Evolutionary conservation across 92 coral and sea anemone genomes (phyloP).

Genomic region (Umimayanthus chanpuru): DNA sequence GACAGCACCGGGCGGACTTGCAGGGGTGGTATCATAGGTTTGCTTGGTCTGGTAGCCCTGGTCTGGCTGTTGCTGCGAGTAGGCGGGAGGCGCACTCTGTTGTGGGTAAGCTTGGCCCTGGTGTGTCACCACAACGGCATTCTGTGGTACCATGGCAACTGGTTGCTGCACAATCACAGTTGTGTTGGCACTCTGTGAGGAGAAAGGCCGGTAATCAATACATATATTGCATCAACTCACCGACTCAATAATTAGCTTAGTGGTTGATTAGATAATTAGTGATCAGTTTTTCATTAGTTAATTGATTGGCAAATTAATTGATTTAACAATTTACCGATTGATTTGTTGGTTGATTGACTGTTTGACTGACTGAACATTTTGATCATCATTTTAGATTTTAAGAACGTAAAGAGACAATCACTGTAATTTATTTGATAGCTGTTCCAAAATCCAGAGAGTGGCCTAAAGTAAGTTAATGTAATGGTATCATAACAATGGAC

Average conservation of each 20-base stretch:
- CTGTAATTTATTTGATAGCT: no score
- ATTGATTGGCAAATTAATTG: no score
- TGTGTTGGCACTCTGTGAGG: neutral
- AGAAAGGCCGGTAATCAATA: neutral
- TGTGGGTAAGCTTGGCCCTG: neutral
- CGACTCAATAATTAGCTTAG: neutral
- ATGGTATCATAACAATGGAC: no score
- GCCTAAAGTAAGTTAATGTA: no score
- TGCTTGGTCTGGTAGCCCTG: neutral
- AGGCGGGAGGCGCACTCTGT: neutral
- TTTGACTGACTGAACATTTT: no score
- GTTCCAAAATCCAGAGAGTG: no score
- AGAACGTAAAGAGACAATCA: no score
- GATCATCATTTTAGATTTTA: no score
- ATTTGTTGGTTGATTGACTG: no score
- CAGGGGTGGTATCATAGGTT: neutral
- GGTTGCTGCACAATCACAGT: slow-evolving; percentile 42
- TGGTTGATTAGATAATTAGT: neutral
- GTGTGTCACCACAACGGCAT: neutral
- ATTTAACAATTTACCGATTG: neutral
- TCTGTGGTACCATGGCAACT: slow-evolving; percentile 31
- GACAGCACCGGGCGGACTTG: neutral
- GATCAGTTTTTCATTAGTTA: no score
- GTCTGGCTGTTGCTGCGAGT: neutral
- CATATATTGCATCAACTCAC: neutral